Percentiles rank a stretch among this genome's conserved stretches.
Conservation (phyloP, 2,888 invertebrate genomes). For the Rhagonycha fulva region DNA sequence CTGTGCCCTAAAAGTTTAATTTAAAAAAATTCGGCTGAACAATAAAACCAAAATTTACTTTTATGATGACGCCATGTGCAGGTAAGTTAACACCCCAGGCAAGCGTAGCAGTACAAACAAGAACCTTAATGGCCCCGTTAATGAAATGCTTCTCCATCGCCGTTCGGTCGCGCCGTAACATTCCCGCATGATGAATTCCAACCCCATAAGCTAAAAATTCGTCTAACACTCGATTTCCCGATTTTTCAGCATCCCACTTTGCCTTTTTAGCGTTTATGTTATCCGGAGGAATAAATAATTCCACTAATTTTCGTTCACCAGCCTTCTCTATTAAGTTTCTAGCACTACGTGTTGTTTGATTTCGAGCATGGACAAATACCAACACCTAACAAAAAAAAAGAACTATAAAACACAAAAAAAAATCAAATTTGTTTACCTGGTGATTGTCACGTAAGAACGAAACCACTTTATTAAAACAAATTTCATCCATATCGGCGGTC, state of each 20-base stretch:
- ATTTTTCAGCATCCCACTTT: slow-evolving; percentile 69
- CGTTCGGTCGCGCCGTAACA: slow-evolving; percentile 39
- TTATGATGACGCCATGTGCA: slow-evolving; percentile 95
- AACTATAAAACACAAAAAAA: background rate
- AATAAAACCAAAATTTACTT: slow-evolving; percentile 57
- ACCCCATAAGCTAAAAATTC: slow-evolving; percentile 88
- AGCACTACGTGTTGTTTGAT: slow-evolving; percentile 92
- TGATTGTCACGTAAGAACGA: slow-evolving; percentile 86
- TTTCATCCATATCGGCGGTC: slow-evolving; percentile 82
- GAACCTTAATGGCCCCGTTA: slow-evolving; percentile 83
- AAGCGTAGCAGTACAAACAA: slow-evolving; percentile 96
- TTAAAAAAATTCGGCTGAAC: background rate
- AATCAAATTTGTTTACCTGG: slow-evolving; percentile 61
- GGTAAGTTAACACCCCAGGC: slow-evolving; percentile 99
- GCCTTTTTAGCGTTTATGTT: slow-evolving; percentile 72
- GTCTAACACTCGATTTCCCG: slow-evolving; percentile 70
- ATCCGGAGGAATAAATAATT: slow-evolving; percentile 70
- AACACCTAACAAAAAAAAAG: slow-evolving; percentile 61
- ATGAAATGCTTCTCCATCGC: slow-evolving; percentile 87
- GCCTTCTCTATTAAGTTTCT: slow-evolving; percentile 82
- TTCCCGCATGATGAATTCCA: slow-evolving; percentile 95
- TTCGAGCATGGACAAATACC: slow-evolving; percentile 98
- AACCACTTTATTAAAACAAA: slow-evolving; percentile 90
- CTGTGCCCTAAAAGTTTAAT: slow-evolving; percentile 74
- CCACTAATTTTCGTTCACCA: slow-evolving; percentile 71